Evolutionary conservation across 1,140 invertebrate species (phyloP), one percentile per base, ranked within the genome.

Genomic region (Hycleus phaleratus): DNA sequence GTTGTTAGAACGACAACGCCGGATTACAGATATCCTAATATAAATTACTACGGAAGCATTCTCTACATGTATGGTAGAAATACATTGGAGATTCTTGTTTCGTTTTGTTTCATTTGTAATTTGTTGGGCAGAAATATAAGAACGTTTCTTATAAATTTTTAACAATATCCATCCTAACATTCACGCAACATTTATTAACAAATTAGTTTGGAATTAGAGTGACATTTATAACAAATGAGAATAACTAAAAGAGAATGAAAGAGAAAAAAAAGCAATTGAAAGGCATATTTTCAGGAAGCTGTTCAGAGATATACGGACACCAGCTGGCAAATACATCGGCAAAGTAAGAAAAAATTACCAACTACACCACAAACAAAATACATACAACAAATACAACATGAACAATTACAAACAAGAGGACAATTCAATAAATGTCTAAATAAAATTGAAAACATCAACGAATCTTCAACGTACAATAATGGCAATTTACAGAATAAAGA

Each of bases 281-380:
- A 42, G 4, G 40, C 46, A 47, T 61, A 47, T 63, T 71, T 68
- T 53, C 73, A 81, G 79, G 79, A 81, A 59, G 70, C 70, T 54
- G 74, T 76, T 58, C 76, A 78, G 59, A 70, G 79, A 44, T 81
- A 80, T 62, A 78, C 79, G 45, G 79, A 81, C 64, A 81, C 79
- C n/a, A 81, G 79, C 65, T 81, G 79, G 79, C 78, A 78, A 65
- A 80, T 81, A 46, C 79, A 80, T 65, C 72, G 76, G 42, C 77
- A 76, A 56, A 79, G 78, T 76, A 66, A 73, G 45, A 75, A 75
- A 50, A 63, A 64, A 56, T 52, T 26, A 3, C 57, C 56, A 39
- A 11, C 49, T 12, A 50, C 32, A 5, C 32, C 32, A 54, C 48
- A 39, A 49, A 32, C 2, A 49, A 18, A 44, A 74, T 74, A 55